A percentile compares a stretch with the other conserved stretches of the same genome.
phyloP scores from a whole-genome alignment of 2,797 vertebrate species.

The Tokudaia muenninki region DNA sequence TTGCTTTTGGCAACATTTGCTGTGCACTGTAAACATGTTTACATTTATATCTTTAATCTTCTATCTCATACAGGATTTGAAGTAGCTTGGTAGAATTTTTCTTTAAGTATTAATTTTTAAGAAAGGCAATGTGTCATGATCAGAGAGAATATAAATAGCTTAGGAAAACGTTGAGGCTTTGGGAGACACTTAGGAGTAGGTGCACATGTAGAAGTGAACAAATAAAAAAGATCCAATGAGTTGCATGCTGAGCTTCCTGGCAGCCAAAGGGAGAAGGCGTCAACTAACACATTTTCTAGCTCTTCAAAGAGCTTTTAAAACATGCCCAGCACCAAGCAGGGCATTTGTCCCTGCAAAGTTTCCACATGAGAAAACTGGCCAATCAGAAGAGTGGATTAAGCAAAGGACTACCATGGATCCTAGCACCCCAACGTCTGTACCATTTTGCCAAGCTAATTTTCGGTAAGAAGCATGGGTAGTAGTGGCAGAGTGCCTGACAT shows the following conservation, averaged over 20 bases:
- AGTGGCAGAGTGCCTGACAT: background rate
- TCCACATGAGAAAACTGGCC: background rate
- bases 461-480: background rate
- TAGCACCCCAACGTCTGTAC: background rate
- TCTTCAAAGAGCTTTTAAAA: background rate
- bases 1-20: background rate
- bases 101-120: background rate
- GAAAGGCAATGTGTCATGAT: background rate
- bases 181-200: background rate
- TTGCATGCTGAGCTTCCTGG: slow-evolving; percentile 5
- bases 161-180: background rate
- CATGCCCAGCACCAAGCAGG: background rate
- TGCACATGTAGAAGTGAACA: background rate
- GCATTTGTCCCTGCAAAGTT: background rate
- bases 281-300: background rate
- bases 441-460: background rate
- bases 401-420: background rate
- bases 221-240: background rate
- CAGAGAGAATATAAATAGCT: background rate
- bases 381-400: background rate
- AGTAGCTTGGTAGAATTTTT: background rate
- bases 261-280: background rate
- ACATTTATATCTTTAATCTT: background rate
- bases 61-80: background rate
- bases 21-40: background rate